Evolutionary conservation across 2,888 invertebrate genomes (phyloP).

Genomic region (Rhagium mordax): DNA sequence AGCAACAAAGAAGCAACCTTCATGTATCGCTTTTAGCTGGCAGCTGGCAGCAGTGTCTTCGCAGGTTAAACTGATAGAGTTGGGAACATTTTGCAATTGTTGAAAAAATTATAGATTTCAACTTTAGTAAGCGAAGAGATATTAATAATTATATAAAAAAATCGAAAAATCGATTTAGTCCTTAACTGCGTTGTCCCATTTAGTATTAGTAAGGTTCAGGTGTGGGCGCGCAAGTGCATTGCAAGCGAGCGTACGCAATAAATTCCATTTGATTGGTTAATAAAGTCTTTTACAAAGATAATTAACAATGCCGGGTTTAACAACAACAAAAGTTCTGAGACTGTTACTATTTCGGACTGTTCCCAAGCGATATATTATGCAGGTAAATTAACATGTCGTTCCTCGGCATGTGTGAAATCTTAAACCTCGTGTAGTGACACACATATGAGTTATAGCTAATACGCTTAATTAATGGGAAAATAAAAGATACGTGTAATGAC

Average conservation of each 20-base stretch:
- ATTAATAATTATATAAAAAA: too few relatives aligned
- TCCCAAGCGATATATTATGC: constrained; percentile 46
- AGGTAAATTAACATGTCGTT: constrained; percentile 58
- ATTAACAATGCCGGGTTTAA: constrained; percentile 27
- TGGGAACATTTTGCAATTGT: too few relatives aligned
- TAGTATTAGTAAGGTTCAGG: neutral
- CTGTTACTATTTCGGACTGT: constrained; percentile 38
- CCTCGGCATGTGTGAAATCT: constrained; percentile 57
- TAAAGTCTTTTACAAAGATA: constrained; percentile 42
- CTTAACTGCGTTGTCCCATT: too few relatives aligned
- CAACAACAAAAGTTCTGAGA: constrained; percentile 38
- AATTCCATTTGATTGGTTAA: constrained; percentile 50
- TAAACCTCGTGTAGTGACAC: constrained; percentile 48
- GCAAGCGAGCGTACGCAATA: constrained; percentile 31
- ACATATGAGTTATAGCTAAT: constrained; percentile 53
- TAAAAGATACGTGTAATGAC: neutral
- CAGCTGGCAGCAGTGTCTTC: too few relatives aligned
- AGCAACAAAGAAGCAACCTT: too few relatives aligned
- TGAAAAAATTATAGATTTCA: too few relatives aligned
- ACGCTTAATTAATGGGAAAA: constrained; percentile 20
- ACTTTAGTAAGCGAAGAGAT: too few relatives aligned
- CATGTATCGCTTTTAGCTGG: too few relatives aligned
- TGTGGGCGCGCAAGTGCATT: neutral
- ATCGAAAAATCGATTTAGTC: too few relatives aligned
- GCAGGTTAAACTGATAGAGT: too few relatives aligned